A percentile compares a stretch with the other conserved stretches of the same genome.
Conservation (phyloP, 2,888 invertebrate genomes). For the Crioceris asparagi region DNA sequence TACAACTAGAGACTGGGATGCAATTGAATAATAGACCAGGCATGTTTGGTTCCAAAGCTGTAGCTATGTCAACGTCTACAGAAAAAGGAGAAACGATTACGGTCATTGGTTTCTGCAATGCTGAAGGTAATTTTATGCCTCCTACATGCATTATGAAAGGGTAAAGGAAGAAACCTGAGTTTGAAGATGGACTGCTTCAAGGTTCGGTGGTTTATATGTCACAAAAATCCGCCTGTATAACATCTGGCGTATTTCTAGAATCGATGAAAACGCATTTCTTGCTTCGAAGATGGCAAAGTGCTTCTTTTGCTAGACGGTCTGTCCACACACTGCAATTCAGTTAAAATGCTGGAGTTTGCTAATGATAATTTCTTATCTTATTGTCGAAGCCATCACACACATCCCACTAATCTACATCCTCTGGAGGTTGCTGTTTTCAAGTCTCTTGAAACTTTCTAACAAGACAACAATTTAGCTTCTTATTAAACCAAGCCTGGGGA, state of each 20-base stretch:
- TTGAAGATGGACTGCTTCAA: slow-evolving; percentile 4
- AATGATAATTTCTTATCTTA: too few relatives aligned
- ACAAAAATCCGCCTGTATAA: slow-evolving; percentile 9
- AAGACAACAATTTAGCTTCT: not conserved
- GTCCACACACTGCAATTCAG: slow-evolving; percentile 11
- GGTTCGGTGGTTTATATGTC: slow-evolving; percentile 8
- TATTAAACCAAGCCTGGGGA: not conserved
- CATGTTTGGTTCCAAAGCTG: too few relatives aligned
- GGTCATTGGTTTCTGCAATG: slow-evolving; percentile 4
- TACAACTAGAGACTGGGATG: too few relatives aligned
- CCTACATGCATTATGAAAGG: slow-evolving; percentile 7
- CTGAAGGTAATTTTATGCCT: slow-evolving; percentile 3
- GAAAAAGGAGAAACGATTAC: too few relatives aligned
- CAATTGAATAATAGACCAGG: too few relatives aligned
- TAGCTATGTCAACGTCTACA: too few relatives aligned
- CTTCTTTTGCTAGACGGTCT: slow-evolving; percentile 17
- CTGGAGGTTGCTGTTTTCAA: too few relatives aligned
- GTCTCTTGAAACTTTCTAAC: too few relatives aligned
- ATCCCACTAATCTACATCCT: too few relatives aligned
- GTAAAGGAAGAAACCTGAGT: slow-evolving; percentile 7
- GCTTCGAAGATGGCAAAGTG: slow-evolving; percentile 13
- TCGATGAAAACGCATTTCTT: slow-evolving; percentile 21
- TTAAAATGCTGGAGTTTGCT: slow-evolving; percentile 13
- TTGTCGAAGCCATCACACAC: too few relatives aligned
- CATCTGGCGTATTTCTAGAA: slow-evolving; percentile 11